Conservation (phyloP, 53 echinoderm and acorn worm genomes). For the Apostichopus leukothele region DNA sequence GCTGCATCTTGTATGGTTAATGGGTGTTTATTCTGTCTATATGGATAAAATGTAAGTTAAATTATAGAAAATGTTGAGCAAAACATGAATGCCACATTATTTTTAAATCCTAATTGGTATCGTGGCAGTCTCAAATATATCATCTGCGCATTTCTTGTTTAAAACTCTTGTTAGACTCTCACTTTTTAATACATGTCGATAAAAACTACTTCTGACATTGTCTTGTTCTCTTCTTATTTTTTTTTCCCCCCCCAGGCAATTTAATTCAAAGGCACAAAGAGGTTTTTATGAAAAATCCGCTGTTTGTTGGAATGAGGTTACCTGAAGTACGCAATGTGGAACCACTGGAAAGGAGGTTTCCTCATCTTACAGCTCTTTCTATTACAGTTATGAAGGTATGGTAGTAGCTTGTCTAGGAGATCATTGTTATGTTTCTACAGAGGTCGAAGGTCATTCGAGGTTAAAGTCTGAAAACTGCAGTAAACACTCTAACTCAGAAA, state of each 20-base stretch:
- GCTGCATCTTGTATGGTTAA: too few relatives aligned
- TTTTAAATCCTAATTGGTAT: too few relatives aligned
- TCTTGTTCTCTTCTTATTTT: neutral
- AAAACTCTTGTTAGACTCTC: too few relatives aligned
- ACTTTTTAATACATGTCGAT: too few relatives aligned
- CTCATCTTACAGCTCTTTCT: constrained; percentile 74
- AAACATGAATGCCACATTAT: too few relatives aligned
- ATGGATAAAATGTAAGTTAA: too few relatives aligned
- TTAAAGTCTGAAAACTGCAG: neutral
- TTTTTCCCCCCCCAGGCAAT: constrained; percentile 69
- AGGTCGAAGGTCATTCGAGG: too few relatives aligned
- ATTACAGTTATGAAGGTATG: constrained; percentile 93
- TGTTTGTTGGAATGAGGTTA: constrained; percentile 98
- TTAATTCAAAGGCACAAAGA: constrained; percentile 93
- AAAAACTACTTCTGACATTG: neutral
- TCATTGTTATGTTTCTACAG: neutral
- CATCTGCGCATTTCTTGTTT: too few relatives aligned
- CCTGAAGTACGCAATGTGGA: constrained; percentile 93
- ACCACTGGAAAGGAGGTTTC: constrained; percentile 94
- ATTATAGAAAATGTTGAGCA: too few relatives aligned
- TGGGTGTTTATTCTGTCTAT: too few relatives aligned
- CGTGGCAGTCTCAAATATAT: too few relatives aligned
- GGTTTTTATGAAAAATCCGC: constrained; percentile 90
- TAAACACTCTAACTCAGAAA: too few relatives aligned
- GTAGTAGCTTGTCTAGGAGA: neutral